A percentile compares a stretch with the other conserved stretches of the same genome.
Evolutionary conservation across 2,888 invertebrate genomes (phyloP).

Genomic region (Hirtodrosophila confusa): DNA sequence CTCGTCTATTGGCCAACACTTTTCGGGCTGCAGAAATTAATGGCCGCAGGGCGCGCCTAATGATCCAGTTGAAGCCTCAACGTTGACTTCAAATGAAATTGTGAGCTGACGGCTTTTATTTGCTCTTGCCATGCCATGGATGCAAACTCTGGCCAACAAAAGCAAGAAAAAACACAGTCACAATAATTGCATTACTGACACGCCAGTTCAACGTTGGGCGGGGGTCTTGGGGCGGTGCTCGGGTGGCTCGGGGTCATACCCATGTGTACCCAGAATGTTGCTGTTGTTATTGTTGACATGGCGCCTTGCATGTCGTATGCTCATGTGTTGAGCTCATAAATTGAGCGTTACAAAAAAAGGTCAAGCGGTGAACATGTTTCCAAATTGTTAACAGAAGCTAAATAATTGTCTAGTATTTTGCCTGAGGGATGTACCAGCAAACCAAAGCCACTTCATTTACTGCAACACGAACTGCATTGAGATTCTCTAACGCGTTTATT

Average conservation of each 20-base stretch:
- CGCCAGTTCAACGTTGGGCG: slow-evolving; percentile 46
- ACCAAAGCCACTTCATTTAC: slow-evolving; percentile 1
- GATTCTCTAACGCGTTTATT: too few species aligned
- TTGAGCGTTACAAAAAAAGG: slow-evolving; percentile 58
- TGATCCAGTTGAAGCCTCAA: slow-evolving; percentile 59
- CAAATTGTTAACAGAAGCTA: slow-evolving; percentile 54
- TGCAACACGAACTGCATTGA: slow-evolving; percentile 9
- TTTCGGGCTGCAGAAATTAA: slow-evolving; percentile 67
- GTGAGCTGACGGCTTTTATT: slow-evolving; percentile 66
- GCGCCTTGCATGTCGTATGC: slow-evolving; percentile 64
- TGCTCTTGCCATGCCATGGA: slow-evolving; percentile 62
- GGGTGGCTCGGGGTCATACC: slow-evolving; percentile 15
- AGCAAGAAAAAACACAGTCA: slow-evolving; percentile 40
- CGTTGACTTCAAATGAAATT: slow-evolving; percentile 65
- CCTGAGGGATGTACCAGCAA: slow-evolving; percentile 6
- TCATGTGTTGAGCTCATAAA: slow-evolving; percentile 64
- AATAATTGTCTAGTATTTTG: slow-evolving; percentile 46
- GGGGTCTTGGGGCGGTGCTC: background rate
- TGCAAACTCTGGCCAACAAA: slow-evolving; percentile 14
- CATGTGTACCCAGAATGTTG: slow-evolving; percentile 25
- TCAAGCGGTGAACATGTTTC: slow-evolving; percentile 67
- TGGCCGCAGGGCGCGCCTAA: slow-evolving; percentile 72
- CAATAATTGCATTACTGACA: slow-evolving; percentile 75
- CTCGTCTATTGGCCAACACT: slow-evolving; percentile 65
- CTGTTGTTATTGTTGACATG: slow-evolving; percentile 55